These are phyloP conservation scores for Sander vitreus DNA, from an alignment of 2,113 vertebrate species.

Conservation along the genomic window DNA sequence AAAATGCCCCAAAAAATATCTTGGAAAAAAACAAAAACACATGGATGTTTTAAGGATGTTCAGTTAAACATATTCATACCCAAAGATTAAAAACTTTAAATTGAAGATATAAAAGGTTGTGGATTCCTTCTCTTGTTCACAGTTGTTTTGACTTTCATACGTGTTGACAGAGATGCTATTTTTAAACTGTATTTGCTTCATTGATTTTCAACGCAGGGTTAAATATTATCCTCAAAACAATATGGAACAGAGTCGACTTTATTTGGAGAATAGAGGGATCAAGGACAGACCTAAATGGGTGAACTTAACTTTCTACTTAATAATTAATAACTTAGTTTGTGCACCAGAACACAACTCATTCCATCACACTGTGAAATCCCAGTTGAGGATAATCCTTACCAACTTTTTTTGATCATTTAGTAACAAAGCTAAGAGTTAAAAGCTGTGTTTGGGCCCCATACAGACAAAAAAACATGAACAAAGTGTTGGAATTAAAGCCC, in stretches of 20 bases:
- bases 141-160: background rate
- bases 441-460: background rate
- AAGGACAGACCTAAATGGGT: background rate
- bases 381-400: background rate
- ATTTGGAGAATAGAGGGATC: background rate
- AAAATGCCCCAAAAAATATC: too few relatives aligned
- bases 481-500: too few relatives aligned
- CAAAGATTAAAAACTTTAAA: background rate
- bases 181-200: conserved; percentile 54
- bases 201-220: conserved; percentile 47
- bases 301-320: background rate
- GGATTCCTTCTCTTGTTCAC: background rate
- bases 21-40: background rate
- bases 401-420: background rate
- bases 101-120: background rate
- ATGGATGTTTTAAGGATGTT: background rate
- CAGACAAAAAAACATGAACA: too few relatives aligned
- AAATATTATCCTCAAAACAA: conserved; percentile 47
- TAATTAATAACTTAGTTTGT: background rate
- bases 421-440: background rate
- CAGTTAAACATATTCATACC: background rate
- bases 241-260: background rate
- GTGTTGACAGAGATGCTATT: conserved; percentile 53
- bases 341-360: background rate
- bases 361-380: background rate